Evolutionary conservation across 2,888 invertebrate genomes (phyloP), one percentile per base, ranked within the genome.

Genomic region (Trichacis sp.): DNA sequence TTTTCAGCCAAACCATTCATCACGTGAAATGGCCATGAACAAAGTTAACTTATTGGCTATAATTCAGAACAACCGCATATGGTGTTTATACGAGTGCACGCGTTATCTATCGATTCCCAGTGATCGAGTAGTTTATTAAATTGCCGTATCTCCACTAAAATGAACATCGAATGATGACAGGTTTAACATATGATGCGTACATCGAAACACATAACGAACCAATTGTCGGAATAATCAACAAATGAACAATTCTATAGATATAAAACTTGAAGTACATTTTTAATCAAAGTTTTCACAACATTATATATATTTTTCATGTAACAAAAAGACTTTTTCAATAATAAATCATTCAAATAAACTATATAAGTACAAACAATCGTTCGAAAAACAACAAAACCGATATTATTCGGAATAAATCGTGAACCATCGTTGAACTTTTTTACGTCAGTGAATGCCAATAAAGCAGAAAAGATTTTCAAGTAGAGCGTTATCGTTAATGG

Each of bases 91-190:
- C 48, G 48, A 33, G 17, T 33, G 30, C 48, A 14, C 33, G 48
- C 24, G 9, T 36, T 30, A 33, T 48, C 48, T 48, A 48, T 49
- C 49, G 36, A 36, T 49, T 49, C 19, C 18, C 20, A 15, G 20
- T 48, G 20, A 15, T 48, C 30, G 30, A 48, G 15, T 38, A 19
- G 49, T 49, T 49, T 36, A 36, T 49, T 49, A 49, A 49, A 49
- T 49, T 36, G 11, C n/a, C 17, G n/a, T 36, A 36, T 24, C 48
- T 17, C 30, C 12, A 19, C 30, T 33, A n/a, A 2, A 8, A 11
- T 2, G 14, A 12, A 19, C 24, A 9, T 47, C 24, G n/a, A 47
- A 11, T 15, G 40, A 40, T n/a, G 15, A 40, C 40, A 12, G 5
- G 40, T 40, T 24, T 3, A 24, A 24, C 8, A 24, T 24, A 24